phyloP scores from a whole-genome alignment of 2,113 vertebrate species.

The Arizona elegans region DNA sequence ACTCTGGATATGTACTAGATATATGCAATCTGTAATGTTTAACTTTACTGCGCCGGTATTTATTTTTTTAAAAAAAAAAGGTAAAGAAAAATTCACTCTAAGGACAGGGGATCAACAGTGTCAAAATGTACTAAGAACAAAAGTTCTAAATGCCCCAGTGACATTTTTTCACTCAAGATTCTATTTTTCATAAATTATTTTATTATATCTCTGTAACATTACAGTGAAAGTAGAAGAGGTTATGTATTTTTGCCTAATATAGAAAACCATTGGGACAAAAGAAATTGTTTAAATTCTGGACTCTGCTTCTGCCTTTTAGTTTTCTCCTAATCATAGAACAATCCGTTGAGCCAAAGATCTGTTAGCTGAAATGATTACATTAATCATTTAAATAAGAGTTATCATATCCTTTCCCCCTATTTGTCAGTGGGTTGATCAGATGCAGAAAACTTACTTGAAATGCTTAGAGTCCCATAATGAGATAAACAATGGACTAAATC shows the following conservation, averaged over 20 bases:
- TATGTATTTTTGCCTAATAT: neutral
- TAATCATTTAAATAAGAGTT: neutral
- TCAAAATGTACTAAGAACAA: neutral
- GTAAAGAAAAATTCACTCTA: neutral
- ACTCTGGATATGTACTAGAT: neutral
- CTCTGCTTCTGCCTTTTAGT: neutral
- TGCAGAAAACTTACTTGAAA: neutral
- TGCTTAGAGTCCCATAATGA: conserved; percentile 10
- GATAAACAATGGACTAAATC: conserved; percentile 20
- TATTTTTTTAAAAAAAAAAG: neutral
- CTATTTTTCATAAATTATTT: neutral
- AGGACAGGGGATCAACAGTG: neutral
- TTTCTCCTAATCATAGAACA: neutral
- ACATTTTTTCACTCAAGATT: neutral
- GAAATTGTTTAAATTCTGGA: neutral
- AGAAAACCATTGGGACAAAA: neutral
- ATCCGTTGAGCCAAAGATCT: conserved; percentile 3
- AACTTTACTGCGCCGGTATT: neutral
- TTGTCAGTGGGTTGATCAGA: neutral
- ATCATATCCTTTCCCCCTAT: neutral
- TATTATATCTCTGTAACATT: neutral
- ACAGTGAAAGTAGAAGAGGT: neutral
- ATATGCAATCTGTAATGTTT: neutral
- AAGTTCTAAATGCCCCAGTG: neutral
- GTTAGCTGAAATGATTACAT: neutral